phyloP scores from a whole-genome alignment of 1,140 invertebrate genomes.

The Zaprionus nigranus region DNA sequence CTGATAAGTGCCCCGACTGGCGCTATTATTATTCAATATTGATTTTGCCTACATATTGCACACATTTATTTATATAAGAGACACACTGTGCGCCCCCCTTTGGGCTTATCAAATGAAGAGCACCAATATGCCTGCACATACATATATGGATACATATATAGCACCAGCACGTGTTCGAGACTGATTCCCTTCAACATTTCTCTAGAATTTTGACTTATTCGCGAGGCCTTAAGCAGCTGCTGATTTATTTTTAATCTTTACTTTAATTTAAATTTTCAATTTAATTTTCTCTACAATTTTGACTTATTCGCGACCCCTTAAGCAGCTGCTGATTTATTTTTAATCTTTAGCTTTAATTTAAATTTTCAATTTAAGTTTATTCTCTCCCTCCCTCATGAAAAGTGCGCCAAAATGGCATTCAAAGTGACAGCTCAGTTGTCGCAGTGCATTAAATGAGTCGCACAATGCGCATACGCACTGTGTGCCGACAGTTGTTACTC shows the following conservation, averaged over 20 bases:
- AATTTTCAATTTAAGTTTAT: neutral
- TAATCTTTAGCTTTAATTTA: neutral
- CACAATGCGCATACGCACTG: slow-evolving; percentile 47
- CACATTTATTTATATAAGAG: slow-evolving; percentile 18
- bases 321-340: neutral
- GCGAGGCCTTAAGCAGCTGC: neutral
- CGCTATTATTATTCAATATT: slow-evolving; percentile 72
- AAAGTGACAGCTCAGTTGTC: slow-evolving; percentile 9
- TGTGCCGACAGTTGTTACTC: slow-evolving; percentile 59
- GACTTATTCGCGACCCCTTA: neutral
- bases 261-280: neutral
- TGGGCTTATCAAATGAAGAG: slow-evolving; percentile 2
- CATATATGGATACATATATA: neutral
- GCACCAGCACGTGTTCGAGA: neutral
- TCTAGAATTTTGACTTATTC: too few species aligned
- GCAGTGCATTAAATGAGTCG: slow-evolving; percentile 2
- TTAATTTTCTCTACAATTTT: neutral
- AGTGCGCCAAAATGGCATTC: neutral
- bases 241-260: neutral
- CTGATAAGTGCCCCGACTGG: slow-evolving; percentile 60
- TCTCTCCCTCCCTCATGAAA: neutral
- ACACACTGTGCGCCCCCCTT: neutral
- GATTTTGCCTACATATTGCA: slow-evolving; percentile 61
- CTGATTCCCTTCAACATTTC: neutral
- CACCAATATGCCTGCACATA: neutral